Evolutionary conservation across 2,113 vertebrate genomes (phyloP).

Genomic region (Perccottus glenii): DNA sequence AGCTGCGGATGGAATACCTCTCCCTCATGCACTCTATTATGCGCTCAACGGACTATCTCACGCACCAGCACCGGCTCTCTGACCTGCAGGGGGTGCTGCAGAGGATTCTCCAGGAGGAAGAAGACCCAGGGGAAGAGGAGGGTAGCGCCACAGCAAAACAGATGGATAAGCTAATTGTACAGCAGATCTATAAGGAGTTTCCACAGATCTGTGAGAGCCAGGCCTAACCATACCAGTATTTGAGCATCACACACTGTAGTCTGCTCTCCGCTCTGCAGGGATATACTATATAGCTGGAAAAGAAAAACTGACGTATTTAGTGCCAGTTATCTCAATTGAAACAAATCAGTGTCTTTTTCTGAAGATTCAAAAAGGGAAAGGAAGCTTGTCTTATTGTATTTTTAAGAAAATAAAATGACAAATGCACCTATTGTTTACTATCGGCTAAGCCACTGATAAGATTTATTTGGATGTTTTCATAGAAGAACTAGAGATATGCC

Average conservation of each 20-base stretch:
- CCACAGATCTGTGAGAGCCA: constrained; percentile 80
- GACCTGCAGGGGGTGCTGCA: constrained; percentile 91
- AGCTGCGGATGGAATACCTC: constrained; percentile 97
- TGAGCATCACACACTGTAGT: constrained; percentile 38
- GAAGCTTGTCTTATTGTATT: not conserved
- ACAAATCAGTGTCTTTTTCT: constrained; percentile 2
- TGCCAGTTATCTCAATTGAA: constrained; percentile 22
- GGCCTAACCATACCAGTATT: constrained; percentile 47
- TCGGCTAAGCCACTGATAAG: too few relatives aligned
- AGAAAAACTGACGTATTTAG: constrained; percentile 11
- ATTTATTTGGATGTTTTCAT: too few relatives aligned
- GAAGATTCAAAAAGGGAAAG: constrained; percentile 2
- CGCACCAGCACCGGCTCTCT: constrained; percentile 89
- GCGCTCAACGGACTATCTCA: constrained; percentile 90
- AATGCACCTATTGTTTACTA: not conserved
- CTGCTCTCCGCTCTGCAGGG: constrained; percentile 45
- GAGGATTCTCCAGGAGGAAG: constrained; percentile 90
- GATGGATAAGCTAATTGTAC: constrained; percentile 96
- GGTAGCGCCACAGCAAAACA: constrained; percentile 86
- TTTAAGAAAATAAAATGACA: constrained; percentile 13
- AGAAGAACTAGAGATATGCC: too few relatives aligned
- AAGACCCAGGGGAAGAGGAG: constrained; percentile 74
- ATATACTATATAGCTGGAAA: constrained; percentile 28
- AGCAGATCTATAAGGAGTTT: constrained; percentile 94
- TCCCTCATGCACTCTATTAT: constrained; percentile 96